phyloP scores from a whole-genome alignment of 2,888 invertebrate genomes.

The Rhodophaea formosa region DNA sequence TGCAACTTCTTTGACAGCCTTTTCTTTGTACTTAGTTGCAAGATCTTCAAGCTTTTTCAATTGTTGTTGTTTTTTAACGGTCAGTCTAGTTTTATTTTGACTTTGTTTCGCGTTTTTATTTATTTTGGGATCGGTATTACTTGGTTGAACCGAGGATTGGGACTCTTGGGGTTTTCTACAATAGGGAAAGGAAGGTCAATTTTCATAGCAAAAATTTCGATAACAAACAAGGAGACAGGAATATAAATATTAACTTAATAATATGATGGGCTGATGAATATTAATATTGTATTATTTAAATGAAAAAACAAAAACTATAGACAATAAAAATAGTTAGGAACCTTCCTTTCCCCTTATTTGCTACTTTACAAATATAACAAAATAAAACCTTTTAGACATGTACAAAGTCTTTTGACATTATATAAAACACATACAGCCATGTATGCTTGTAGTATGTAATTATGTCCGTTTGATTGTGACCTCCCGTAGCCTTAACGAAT shows the following conservation, averaged over 20 bases:
- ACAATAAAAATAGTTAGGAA: conserved; percentile 22
- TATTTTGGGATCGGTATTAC: conserved; percentile 51
- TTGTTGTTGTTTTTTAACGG: conserved; percentile 58
- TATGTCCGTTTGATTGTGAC: no score
- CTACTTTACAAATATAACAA: conserved; percentile 30
- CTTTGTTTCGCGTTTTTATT: conserved; percentile 38
- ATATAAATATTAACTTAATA: conserved; percentile 30
- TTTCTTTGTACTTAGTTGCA: conserved; percentile 59
- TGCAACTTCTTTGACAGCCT: conserved; percentile 16
- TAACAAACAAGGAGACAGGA: conserved; percentile 79
- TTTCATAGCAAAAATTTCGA: conserved; percentile 33
- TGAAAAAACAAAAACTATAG: conserved; percentile 29
- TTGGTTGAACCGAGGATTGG: conserved; percentile 50
- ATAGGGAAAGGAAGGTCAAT: conserved; percentile 72
- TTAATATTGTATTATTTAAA: conserved; percentile 24
- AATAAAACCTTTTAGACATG: background rate
- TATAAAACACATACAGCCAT: no score
- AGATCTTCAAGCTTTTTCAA: conserved; percentile 68
- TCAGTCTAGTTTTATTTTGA: conserved; percentile 43
- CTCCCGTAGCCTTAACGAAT: no score
- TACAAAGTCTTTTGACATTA: background rate
- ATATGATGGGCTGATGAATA: no score
- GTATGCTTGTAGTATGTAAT: no score
- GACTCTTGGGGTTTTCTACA: conserved; percentile 61
- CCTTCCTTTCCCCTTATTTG: conserved; percentile 81